phyloP scores from a whole-genome alignment of 2,113 vertebrate genomes.

The Cryptoleucopteryx plumbea region DNA sequence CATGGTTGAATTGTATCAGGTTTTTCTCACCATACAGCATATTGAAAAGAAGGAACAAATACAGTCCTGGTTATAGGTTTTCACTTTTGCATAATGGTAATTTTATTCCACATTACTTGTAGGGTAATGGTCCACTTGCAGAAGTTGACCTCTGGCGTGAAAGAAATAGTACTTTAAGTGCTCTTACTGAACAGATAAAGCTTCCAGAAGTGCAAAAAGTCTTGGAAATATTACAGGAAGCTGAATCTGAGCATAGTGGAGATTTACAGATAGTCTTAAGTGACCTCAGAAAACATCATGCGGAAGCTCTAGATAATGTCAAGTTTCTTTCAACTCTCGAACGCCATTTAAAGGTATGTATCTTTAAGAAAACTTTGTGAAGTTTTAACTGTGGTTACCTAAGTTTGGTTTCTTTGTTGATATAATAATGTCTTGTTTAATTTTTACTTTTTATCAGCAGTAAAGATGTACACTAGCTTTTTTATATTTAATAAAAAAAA shows the following conservation, averaged over 20 bases:
- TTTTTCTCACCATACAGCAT: background rate
- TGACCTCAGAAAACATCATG: conserved; percentile 76
- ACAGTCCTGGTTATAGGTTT: background rate
- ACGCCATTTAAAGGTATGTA: conserved; percentile 84
- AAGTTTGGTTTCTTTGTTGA: background rate
- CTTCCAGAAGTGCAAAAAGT: conserved; percentile 79
- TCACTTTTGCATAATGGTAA: background rate
- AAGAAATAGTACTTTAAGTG: conserved; percentile 73
- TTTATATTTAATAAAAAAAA: background rate
- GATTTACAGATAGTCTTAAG: conserved; percentile 73
- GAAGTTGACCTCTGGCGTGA: conserved; percentile 89
- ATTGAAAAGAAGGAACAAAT: background rate
- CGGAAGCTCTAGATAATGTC: conserved; percentile 82
- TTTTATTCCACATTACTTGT: background rate
- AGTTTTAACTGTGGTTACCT: background rate
- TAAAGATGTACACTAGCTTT: background rate
- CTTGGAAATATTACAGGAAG: conserved; percentile 74
- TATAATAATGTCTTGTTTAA: background rate
- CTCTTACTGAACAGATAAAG: conserved; percentile 81
- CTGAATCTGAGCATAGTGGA: conserved; percentile 65
- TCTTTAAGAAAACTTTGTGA: background rate
- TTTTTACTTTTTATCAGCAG: background rate
- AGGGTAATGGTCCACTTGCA: conserved; percentile 83
- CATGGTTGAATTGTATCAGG: background rate
- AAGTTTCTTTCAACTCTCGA: conserved; percentile 85